Conservation (phyloP, 2,888 invertebrate genomes). For the Zhuqinia jingwanae region DNA sequence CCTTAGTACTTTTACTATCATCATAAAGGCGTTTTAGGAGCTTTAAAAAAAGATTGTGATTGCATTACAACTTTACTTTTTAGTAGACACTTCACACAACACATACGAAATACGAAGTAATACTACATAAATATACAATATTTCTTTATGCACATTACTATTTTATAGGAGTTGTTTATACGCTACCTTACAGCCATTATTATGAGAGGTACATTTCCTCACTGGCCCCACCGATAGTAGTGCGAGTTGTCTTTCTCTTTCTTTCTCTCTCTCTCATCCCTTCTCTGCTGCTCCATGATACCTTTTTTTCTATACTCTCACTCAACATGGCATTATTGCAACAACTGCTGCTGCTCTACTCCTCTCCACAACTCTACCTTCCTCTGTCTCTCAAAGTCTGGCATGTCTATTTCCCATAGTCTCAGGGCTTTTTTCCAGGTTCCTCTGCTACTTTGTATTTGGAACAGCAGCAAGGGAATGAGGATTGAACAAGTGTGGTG, state of each 20-base stretch:
- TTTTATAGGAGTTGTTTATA: conserved; percentile 32
- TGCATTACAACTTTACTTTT: conserved; percentile 22
- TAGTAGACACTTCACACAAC: not conserved
- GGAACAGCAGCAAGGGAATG: conserved; percentile 19
- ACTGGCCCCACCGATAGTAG: not conserved
- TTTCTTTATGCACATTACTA: not conserved
- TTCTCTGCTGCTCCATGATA: conserved; percentile 13
- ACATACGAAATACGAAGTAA: not conserved
- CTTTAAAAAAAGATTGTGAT: conserved; percentile 56
- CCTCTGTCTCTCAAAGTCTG: not conserved
- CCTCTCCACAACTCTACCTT: conserved; percentile 3
- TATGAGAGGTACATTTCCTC: conserved; percentile 30
- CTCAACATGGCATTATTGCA: conserved; percentile 46
- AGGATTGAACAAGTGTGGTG: conserved; percentile 23
- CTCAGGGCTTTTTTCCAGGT: conserved; percentile 41
- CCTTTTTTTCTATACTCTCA: conserved; percentile 49
- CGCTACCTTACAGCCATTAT: conserved; percentile 22
- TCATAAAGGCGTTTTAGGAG: conserved; percentile 56
- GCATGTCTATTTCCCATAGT: too few species aligned
- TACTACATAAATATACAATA: not conserved
- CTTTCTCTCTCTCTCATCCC: not conserved
- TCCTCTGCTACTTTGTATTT: conserved; percentile 1
- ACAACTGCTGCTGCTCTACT: conserved; percentile 15
- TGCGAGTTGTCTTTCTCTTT: conserved; percentile 18
- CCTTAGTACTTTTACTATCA: conserved; percentile 50